phyloP scores from a whole-genome alignment of 2,113 vertebrate genomes.

The Pseudopodoces humilis region DNA sequence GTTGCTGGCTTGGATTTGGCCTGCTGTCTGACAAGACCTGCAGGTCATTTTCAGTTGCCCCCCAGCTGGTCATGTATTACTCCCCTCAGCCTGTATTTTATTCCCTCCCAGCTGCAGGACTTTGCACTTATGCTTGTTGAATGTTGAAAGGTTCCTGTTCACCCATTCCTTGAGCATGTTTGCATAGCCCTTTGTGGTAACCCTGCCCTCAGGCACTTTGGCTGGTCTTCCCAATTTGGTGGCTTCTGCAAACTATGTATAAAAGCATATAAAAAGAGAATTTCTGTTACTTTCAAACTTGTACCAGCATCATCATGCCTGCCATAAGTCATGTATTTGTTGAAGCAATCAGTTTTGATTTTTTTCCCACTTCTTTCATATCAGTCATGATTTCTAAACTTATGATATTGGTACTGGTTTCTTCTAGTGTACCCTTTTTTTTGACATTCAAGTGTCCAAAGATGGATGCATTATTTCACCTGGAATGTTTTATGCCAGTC shows the following conservation, averaged over 20 bases:
- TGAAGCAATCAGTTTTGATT: not conserved
- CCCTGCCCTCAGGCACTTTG: accelerated
- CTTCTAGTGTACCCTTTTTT: not conserved
- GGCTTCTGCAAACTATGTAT: not conserved
- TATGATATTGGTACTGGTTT: not conserved
- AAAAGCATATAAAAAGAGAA: not conserved
- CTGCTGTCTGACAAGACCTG: not conserved
- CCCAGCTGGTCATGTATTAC: not conserved
- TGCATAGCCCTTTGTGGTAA: not conserved
- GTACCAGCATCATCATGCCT: not conserved
- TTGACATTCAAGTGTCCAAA: not conserved
- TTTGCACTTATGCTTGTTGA: not conserved
- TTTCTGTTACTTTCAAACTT: not conserved
- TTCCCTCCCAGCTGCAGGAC: not conserved
- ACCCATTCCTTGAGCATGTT: not conserved
- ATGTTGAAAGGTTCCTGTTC: not conserved
- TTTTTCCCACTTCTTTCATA: not conserved
- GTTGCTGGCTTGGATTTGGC: not conserved
- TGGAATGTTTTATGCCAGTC: not conserved
- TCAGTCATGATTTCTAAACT: not conserved
- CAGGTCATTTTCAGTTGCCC: not conserved
- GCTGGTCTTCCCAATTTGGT: not conserved
- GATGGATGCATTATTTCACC: not conserved
- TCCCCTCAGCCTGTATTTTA: not conserved
- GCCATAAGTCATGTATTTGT: not conserved